Percentiles rank a stretch among this genome's conserved stretches.
Evolutionary conservation across 2,113 vertebrate species (phyloP).

Genomic region (Peucedramus taeniatus): DNA sequence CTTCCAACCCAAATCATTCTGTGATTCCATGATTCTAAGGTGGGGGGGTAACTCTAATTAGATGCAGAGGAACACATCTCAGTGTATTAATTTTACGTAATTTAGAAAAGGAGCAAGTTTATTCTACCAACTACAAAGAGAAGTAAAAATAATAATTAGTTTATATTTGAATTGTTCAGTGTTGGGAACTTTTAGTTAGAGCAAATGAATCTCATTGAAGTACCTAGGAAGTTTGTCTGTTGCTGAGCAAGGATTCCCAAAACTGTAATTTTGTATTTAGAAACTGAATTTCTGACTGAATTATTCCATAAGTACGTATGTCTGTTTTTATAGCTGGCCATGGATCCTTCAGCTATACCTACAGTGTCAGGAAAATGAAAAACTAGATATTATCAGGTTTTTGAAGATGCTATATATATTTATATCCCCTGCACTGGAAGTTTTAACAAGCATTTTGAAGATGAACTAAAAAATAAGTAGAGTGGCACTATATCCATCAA

Average conservation of each 20-base stretch:
- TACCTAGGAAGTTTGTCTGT: not conserved
- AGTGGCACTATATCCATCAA: not conserved
- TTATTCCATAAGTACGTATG: fast-evolving
- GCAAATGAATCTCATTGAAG: not conserved
- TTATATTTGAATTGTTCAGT: not conserved
- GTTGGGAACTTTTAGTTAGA: not conserved
- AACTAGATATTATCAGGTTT: not conserved
- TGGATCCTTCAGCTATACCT: not conserved
- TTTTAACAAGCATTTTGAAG: not conserved
- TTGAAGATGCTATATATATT: not conserved
- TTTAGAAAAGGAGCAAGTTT: not conserved
- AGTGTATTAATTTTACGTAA: not conserved
- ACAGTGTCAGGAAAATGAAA: not conserved
- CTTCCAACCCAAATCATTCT: not conserved
- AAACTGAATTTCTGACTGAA: not conserved
- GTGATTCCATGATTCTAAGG: not conserved
- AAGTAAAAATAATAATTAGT: not conserved
- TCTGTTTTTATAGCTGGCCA: not conserved
- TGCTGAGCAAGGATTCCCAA: not conserved
- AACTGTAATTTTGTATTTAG: not conserved
- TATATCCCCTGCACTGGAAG: not conserved
- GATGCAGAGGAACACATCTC: not conserved
- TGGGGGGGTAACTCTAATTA: not conserved
- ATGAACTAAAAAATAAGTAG: not conserved
- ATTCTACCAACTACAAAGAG: not conserved